These are phyloP conservation scores for Teleogryllus occipitalis DNA, from an alignment of 1,140 invertebrate genomes.

Conservation along the genomic window DNA sequence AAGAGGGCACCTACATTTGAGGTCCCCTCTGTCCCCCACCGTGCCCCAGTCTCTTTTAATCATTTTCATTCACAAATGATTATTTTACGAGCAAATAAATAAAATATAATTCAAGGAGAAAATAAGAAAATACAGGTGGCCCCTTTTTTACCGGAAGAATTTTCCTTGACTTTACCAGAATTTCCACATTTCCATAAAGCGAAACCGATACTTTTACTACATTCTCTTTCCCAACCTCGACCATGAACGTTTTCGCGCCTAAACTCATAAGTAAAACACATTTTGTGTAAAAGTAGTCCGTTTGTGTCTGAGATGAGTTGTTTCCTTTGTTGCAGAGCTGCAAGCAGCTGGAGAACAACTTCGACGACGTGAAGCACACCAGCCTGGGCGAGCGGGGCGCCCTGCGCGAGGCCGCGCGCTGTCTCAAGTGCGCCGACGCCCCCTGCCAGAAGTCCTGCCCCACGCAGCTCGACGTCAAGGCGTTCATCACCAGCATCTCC, in stretches of 20 bases:
- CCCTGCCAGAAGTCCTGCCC: slow-evolving; percentile 98
- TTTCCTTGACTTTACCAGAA: too few relatives aligned
- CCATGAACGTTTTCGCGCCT: neutral
- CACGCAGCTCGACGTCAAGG: slow-evolving; percentile 93
- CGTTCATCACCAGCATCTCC: slow-evolving; percentile 92
- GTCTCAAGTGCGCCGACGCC: slow-evolving; percentile 95
- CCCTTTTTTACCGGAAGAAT: too few relatives aligned
- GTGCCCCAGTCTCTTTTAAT: neutral
- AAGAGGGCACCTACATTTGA: neutral
- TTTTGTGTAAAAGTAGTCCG: neutral
- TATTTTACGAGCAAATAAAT: too few relatives aligned
- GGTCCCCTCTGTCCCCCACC: neutral
- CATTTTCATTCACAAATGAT: neutral
- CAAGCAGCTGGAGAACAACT: slow-evolving; percentile 73
- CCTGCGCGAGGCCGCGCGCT: slow-evolving; percentile 80
- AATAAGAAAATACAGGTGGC: too few relatives aligned
- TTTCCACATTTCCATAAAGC: too few relatives aligned
- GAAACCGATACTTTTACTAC: too few relatives aligned
- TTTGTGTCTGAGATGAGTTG: neutral
- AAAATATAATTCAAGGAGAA: too few relatives aligned
- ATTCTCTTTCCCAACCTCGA: neutral
- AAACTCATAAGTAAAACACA: too few relatives aligned
- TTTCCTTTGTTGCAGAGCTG: slow-evolving; percentile 48
- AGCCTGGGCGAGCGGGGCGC: slow-evolving; percentile 92
- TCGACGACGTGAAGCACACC: slow-evolving; percentile 95